Base-by-base conservation (phyloP, 2,888 invertebrate genomes). In the Caenorhabditis wallacei region DNA sequence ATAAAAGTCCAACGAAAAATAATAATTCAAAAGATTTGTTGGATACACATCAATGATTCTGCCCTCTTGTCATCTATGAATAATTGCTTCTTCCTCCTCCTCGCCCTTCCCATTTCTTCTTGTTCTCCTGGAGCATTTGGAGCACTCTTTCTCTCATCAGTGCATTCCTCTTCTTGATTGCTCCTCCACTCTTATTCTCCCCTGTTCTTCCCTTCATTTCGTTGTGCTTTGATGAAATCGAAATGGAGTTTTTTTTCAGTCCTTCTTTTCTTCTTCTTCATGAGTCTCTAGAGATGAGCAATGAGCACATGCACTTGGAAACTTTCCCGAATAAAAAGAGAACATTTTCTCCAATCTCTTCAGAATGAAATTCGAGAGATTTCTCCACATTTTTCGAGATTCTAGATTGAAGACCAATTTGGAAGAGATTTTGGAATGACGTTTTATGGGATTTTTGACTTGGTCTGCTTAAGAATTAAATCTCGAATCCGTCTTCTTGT, bases 231-330 rank as follows among this genome's bases (percentile, higher is more conserved):
- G 7, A 7, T 48, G 2, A 10, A 43, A 43, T 43, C 43, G 43
- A 43, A 43, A 43, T 43, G 43, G 43, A 43, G 43, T 35, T 35
- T 35, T 35, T 35, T 35, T 10, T 10, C 4, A 35, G 4, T 35
- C 10, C 35, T 13, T 40, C 40, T 10, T 16, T 40, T 13, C 40
- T 40, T 16, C 13, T 13, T 40, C 40, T 35, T 10, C 40, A 40
- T 40, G 10, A 40, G 46, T 48, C 46, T 48, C 46, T 48, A 13
- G 24, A 22, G 59, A 24, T 61, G 61, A 61, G 61, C 61, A 61
- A 61, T 61, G 61, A 61, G 61, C 61, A 61, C 26, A 24, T 37
- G 37, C 24, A 26, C 43, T n/a, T 43, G 61, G 59, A 59, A 37
- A 48, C 46, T 48, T 48, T 48, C 30, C 18, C 46, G 2, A 3